Percentiles rank a stretch among this genome's conserved stretches.
These are phyloP conservation scores for Branchellion lobata DNA, from an alignment of 2,888 invertebrate genomes.

Conservation along the genomic window DNA sequence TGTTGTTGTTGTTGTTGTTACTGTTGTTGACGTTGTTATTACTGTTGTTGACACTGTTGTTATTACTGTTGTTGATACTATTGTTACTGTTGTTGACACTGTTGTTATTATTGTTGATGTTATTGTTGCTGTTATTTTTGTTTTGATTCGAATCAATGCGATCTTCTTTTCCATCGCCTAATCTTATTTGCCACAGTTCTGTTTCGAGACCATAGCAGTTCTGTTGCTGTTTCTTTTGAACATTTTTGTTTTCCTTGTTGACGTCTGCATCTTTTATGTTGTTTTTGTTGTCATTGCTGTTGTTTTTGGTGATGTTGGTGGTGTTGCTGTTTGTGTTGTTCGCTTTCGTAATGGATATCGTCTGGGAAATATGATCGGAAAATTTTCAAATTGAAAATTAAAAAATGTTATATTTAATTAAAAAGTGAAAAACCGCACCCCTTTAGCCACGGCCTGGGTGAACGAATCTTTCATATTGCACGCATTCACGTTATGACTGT, in stretches of 20 bases:
- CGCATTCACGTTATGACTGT: too few species aligned
- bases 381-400: neutral
- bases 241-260: neutral
- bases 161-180: neutral
- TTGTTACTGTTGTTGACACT: neutral
- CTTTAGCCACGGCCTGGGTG: neutral
- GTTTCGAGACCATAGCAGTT: neutral
- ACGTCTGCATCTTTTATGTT: neutral
- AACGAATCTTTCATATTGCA: neutral
- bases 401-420: neutral
- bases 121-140: neutral
- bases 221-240: neutral
- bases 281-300: conserved; percentile 1
- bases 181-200: conserved; percentile 2
- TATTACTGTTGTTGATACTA: neutral
- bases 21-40: neutral
- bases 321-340: conserved; percentile 21
- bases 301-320: neutral
- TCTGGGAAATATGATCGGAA: neutral
- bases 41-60: neutral
- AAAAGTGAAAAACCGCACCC: neutral
- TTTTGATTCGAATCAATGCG: too few species aligned
- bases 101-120: neutral
- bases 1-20: neutral
- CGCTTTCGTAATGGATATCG: neutral